phyloP scores from a whole-genome alignment of 1,140 invertebrate species.

The Cephus cinctus region DNA sequence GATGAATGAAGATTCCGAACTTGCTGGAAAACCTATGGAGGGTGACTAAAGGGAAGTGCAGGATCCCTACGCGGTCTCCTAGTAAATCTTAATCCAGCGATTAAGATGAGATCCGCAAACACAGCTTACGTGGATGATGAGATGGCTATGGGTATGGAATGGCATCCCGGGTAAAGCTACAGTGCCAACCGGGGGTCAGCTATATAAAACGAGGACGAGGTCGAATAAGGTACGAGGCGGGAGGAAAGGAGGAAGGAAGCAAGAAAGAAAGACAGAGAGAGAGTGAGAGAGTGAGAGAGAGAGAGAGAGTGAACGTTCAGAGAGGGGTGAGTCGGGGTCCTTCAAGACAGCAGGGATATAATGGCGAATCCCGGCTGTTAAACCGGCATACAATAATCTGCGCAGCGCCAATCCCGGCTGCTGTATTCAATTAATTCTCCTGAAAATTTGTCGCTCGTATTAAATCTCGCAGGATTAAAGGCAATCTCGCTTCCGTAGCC shows the following conservation, averaged over 20 bases:
- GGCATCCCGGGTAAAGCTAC: slow-evolving; percentile 19
- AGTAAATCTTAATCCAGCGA: slow-evolving; percentile 28
- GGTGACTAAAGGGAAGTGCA: not conserved
- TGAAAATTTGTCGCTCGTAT: slow-evolving; percentile 54
- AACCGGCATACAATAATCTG: slow-evolving; percentile 53
- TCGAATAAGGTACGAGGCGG: slow-evolving; percentile 14
- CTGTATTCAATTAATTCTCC: slow-evolving; percentile 52
- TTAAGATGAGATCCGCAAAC: slow-evolving; percentile 29
- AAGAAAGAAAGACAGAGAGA: not conserved
- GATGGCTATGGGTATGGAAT: slow-evolving; percentile 14
- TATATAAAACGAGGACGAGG: not conserved
- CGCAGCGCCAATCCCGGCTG: slow-evolving; percentile 45
- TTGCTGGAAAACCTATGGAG: no score
- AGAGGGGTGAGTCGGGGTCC: slow-evolving; percentile 24
- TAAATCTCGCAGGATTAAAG: slow-evolving; percentile 53
- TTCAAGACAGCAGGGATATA: slow-evolving; percentile 39
- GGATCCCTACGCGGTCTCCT: slow-evolving; percentile 1
- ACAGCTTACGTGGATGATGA: slow-evolving; percentile 25
- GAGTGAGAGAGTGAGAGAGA: slow-evolving; percentile 21
- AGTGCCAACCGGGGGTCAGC: slow-evolving; percentile 7
- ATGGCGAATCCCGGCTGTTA: slow-evolving; percentile 49
- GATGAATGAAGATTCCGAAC: no score
- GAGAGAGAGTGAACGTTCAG: not conserved
- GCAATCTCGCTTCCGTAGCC: slow-evolving; percentile 40
- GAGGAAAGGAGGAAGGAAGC: slow-evolving; percentile 12